phyloP scores from a whole-genome alignment of 2,888 invertebrate species.

The Julus scanicus region DNA sequence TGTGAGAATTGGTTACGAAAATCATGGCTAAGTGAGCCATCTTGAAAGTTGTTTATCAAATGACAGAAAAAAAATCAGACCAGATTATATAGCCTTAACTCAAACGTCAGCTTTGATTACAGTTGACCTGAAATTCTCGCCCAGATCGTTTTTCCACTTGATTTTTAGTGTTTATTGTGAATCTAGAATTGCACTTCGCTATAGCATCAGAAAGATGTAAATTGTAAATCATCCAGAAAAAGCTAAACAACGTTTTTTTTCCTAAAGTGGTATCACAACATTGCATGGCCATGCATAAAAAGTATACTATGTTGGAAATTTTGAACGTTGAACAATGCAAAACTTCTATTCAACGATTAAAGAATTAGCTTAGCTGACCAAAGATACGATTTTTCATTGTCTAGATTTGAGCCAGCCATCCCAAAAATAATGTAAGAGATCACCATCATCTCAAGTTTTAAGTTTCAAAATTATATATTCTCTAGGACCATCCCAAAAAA shows the following conservation, averaged over 20 bases:
- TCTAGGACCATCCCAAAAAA: no score
- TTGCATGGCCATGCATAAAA: no score
- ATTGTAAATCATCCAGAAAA: not conserved
- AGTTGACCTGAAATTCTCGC: conserved; percentile 18
- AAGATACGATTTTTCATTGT: no score
- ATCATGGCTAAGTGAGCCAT: conserved; percentile 40
- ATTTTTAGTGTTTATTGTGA: not conserved
- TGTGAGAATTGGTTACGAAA: conserved; percentile 38
- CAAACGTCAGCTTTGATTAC: conserved; percentile 30
- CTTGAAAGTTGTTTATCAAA: conserved; percentile 20
- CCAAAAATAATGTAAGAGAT: no score
- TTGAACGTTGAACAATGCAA: no score
- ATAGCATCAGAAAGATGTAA: not conserved
- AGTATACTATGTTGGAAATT: no score
- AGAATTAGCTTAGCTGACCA: no score
- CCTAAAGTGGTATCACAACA: not conserved
- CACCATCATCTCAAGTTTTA: no score
- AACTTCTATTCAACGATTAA: no score
- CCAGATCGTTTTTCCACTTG: conserved; percentile 3
- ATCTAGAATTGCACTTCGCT: not conserved
- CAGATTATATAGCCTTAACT: not conserved
- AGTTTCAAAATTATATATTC: no score
- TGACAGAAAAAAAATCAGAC: conserved; percentile 19
- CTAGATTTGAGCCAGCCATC: no score
- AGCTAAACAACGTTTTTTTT: not conserved